These are phyloP conservation scores for Columba janthina DNA, from an alignment of 2,113 vertebrate species.

Conservation along the genomic window DNA sequence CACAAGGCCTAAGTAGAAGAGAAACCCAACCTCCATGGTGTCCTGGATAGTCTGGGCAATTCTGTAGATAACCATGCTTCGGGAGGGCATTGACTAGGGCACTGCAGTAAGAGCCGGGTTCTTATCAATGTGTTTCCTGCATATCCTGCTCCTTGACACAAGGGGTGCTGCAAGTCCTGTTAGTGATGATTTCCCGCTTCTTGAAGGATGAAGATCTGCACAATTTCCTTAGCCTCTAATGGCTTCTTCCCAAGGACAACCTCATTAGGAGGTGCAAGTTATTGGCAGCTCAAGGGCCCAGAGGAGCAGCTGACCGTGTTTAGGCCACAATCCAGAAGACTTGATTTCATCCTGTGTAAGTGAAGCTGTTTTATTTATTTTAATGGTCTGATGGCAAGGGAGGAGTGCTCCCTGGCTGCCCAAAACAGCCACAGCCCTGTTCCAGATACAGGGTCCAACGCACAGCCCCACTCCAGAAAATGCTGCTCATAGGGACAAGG, in stretches of 20 bases:
- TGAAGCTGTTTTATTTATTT: slow-evolving; percentile 63
- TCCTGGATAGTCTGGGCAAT: neutral
- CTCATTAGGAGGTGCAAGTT: slow-evolving; percentile 63
- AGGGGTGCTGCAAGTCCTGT: slow-evolving; percentile 11
- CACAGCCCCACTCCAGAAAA: neutral
- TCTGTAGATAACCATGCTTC: neutral
- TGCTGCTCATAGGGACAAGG: neutral
- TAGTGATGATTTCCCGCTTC: slow-evolving; percentile 9
- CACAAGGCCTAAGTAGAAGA: neutral
- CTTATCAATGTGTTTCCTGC: neutral
- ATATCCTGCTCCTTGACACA: neutral
- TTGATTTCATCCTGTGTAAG: slow-evolving; percentile 62
- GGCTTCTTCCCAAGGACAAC: slow-evolving; percentile 69
- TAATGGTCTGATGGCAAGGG: slow-evolving; percentile 43
- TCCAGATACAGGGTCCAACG: neutral
- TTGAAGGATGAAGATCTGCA: slow-evolving; percentile 34
- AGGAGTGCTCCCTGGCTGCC: slow-evolving; percentile 58
- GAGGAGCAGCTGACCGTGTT: slow-evolving; percentile 69
- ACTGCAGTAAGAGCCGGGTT: neutral
- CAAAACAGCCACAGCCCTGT: neutral
- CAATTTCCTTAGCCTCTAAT: slow-evolving; percentile 57
- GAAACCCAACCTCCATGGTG: neutral
- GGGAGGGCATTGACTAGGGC: neutral
- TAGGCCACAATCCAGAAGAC: slow-evolving; percentile 55
- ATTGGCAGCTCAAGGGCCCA: slow-evolving; percentile 62